Evolutionary conservation across 1,140 invertebrate genomes (phyloP), one percentile per base, ranked within the genome.

Genomic region (Leptinotarsa texana): DNA sequence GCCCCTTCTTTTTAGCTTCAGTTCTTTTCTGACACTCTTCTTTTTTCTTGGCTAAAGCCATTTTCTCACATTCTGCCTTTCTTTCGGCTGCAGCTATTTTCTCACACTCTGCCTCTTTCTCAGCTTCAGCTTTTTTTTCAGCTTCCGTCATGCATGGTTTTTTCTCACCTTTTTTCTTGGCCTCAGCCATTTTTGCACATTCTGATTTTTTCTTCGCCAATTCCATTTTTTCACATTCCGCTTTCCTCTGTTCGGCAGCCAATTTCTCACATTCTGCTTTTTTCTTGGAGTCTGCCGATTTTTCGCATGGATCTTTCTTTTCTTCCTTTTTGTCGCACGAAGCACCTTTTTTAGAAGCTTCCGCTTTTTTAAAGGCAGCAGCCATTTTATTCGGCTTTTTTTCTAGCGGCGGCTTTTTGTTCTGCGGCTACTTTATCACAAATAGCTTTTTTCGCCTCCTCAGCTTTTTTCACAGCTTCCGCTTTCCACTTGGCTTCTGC

Each of bases 371-470:
- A 3, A 13, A 8, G 5, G 61, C 61, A 62, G 61, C 63, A 65
- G 13, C 21, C 21, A 18, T 21, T 22, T 65, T 27, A 2, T 21
- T 65, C 21, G 21, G 63, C 21, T 65, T 65, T 65, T 24, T 21
- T 65, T 65, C 21, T 21, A 62, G 61, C 21, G 17, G 61, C 13
- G 61, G 21, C 21, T 62, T n/a, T 62, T 62, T 62, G 17, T 62
- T 62, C 61, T 62, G n/a, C 61, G 61, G 61, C 21, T 62, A n/a
- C 13, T 62, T 65, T 65, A 65, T 65, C 63, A 18, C n/a, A 15
- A 17, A 18, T 57, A 18, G 51, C 51, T 57, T 15, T 18, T 18
- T 57, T 57, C 51, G 51, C n/a, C 15, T 18, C 15, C n/a, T n/a
- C 63, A 18, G 18, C 24, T 5, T 22, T 21, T 27, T 65, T 65